Conservation (phyloP, 2,797 vertebrate species). For the Clamator glandarius region DNA sequence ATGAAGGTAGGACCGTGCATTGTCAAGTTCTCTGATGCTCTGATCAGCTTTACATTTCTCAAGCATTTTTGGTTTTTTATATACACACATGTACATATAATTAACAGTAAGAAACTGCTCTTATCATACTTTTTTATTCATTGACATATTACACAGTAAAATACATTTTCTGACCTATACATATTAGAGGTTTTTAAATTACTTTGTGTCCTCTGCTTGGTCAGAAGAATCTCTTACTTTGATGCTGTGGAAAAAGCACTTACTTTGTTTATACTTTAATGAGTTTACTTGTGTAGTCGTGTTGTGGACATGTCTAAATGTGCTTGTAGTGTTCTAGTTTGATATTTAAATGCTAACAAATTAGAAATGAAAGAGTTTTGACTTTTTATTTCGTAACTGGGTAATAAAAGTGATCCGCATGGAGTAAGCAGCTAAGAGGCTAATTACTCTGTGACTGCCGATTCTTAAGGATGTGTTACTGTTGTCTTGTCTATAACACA, state of each 20-base stretch:
- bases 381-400: background rate
- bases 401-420: background rate
- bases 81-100: background rate
- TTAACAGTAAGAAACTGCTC: background rate
- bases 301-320: background rate
- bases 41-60: background rate
- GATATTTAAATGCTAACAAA: conserved; percentile 37
- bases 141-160: background rate
- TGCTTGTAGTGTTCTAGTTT: background rate
- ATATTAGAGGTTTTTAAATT: too few relatives aligned
- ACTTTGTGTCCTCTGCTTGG: too few relatives aligned
- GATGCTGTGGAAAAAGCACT: background rate
- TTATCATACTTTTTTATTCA: background rate
- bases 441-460: background rate
- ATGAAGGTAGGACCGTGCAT: too few relatives aligned
- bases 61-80: background rate
- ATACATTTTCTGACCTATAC: background rate
- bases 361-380: background rate
- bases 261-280: background rate
- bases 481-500: background rate
- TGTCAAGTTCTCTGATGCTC: background rate
- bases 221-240: background rate
- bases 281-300: background rate
- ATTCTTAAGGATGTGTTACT: background rate
- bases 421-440: background rate